Evolutionary conservation across 64 coral and sea anemone genomes (phyloP), one percentile per base, ranked within the genome.

Genomic region (Pocillopora damicornis): DNA sequence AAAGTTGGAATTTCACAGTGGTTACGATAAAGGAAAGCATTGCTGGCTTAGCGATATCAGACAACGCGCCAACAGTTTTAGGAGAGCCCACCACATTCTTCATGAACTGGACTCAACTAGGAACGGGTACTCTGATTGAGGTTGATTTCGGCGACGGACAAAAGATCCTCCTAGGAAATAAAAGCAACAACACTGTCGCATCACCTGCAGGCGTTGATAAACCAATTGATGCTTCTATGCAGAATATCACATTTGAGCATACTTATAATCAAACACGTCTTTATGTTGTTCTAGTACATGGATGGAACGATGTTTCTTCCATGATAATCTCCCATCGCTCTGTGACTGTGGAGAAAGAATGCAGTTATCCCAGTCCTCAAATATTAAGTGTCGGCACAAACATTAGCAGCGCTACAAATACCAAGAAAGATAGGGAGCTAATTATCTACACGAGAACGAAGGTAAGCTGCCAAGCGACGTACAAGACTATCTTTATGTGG

Each of bases 241-340:
- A 22, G 30, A 25, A 58, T 5, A 58, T 74, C 2, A 57, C 73
- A 4, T 75, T 83, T n/a, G 4, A 1, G 16, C 80, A 90, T 12
- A 62, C 79, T 1, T 90, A 82, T 42, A 62, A 80, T 4, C 11
- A 75, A 8, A 60, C 63, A 76, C 35, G 80, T 3, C 13, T 1
- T 74, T 90, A 76, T 75, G 81, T 57, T 5, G 73, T 90, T 9
- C 57, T 26, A 1, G 59, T 90, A 25, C 35, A 76, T 11, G 89
- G 69, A 34, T 85, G 80, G 56, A 90, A 90, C 37, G 72, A 84
- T 0, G 79, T 90, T 10, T 90, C 89, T 34, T 83, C 89, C 20
- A 35, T 67, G 51, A 75, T 3, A 23, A 4, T 73, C 18, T 85
- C 60, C 75, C 15, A 82, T 84, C 59, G 16, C 6, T 61, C 79